phyloP scores from a whole-genome alignment of 1,140 invertebrate species.

The Armadillidium nasatum region DNA sequence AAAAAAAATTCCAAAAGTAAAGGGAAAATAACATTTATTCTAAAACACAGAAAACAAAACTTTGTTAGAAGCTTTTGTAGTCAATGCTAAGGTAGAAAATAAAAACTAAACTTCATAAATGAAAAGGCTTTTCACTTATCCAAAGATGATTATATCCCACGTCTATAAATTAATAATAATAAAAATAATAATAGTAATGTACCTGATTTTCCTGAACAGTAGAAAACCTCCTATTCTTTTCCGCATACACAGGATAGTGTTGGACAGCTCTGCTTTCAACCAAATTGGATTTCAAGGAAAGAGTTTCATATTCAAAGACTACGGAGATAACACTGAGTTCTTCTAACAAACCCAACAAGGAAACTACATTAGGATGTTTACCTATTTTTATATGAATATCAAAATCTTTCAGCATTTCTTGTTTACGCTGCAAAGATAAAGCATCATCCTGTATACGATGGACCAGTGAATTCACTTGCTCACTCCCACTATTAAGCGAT shows the following conservation, averaged over 20 bases:
- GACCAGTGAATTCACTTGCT: conserved; percentile 33
- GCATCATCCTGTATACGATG: conserved; percentile 37
- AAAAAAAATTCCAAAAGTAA: too few species aligned
- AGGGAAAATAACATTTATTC: too few species aligned
- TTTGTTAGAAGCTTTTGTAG: too few species aligned
- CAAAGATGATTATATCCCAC: too few species aligned
- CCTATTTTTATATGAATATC: conserved; percentile 64
- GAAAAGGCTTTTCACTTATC: too few species aligned
- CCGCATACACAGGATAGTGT: conserved; percentile 51
- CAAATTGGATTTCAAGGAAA: conserved; percentile 61
- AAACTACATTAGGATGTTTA: conserved; percentile 65
- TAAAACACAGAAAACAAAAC: too few species aligned
- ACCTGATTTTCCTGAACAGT: conserved; percentile 57
- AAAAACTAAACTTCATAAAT: too few species aligned
- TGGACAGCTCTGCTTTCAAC: conserved; percentile 60
- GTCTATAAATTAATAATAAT: too few species aligned
- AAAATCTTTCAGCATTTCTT: conserved; percentile 64
- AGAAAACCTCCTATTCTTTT: conserved; percentile 57
- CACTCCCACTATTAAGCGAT: conserved; percentile 29
- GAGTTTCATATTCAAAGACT: conserved; percentile 42
- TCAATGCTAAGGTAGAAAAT: too few species aligned
- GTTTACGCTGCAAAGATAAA: conserved; percentile 26
- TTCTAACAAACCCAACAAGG: conserved; percentile 72
- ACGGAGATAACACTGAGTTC: conserved; percentile 52
- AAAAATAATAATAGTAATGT: too few species aligned